Base-by-base conservation (phyloP, 35 echinoderm and acorn worm genomes). In the Chiridota heheva region DNA sequence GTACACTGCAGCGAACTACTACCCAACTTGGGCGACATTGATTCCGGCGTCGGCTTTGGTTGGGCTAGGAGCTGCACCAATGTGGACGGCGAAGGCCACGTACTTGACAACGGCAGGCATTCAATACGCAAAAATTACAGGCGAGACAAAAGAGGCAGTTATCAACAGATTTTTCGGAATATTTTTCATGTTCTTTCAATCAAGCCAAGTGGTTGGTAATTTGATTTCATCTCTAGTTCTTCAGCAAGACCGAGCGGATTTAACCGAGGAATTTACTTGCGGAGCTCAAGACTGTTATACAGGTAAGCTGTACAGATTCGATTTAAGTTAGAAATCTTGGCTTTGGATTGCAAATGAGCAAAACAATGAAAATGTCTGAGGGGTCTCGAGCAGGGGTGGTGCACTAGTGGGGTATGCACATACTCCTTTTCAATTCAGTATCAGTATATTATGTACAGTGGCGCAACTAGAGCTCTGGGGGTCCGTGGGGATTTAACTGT, bases 111-210 rank as follows among this genome's bases (percentile, higher is more conserved):
- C 94, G 15, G 81, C 78, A n/a, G 74, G 86, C 28, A 81, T 71
- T 22, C 40, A 69, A 48, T 92, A 92, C 49, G 90, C 84, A 7
- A 45, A 28, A 0, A 55, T 84, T 17, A 40, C 27, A 13, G 70
- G 69, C 1, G 81, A 87, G 57, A 55, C 45, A 1, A 36, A 43
- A 22, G 76, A 91, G 4, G 82, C 84, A 18, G 81, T 97, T 20
- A 62, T 97, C 42, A 91, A 88, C 40, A 74, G 94, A 39, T 97
- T 91, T 47, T 97, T 91, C 42, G 94, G 94, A 1, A 86, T 97
- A 18, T 97, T 97, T 76, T 97, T 97, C 89, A 36, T 91, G 40
- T 91, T 97, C 64, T 97, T 97, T 67, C 94, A 97, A 58, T 59
- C 80, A 17, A 83, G 84, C 69, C 94, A 97, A 55, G 81, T 97